A percentile compares a stretch with the other conserved stretches of the same genome.
Conservation (phyloP, 2,888 invertebrate species). For the Acanthosepion lycidas region DNA sequence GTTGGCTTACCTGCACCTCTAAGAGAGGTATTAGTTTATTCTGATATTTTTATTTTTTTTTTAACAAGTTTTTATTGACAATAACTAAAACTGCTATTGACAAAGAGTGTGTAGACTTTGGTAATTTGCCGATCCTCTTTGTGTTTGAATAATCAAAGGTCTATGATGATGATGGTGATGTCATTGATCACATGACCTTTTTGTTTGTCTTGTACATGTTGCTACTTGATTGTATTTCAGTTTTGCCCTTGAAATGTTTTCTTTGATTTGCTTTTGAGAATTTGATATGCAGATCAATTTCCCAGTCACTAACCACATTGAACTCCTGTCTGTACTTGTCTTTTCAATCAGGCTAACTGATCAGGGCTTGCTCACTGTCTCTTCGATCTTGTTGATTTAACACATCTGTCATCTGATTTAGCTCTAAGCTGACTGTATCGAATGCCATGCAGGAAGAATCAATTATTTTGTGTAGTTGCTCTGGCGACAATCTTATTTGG, state of each 20-base stretch:
- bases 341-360: not conserved
- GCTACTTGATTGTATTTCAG: not conserved
- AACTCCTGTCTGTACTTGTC: not conserved
- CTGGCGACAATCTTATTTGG: not conserved
- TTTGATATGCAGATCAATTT: not conserved
- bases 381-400: not conserved
- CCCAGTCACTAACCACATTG: not conserved
- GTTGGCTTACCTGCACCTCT: no score
- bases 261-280: not conserved
- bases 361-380: not conserved
- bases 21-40: no score
- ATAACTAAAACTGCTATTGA: no score
- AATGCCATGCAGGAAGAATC: not conserved
- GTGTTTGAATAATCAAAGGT: no score
- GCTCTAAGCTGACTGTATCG: not conserved
- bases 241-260: not conserved
- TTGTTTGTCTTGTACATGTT: not conserved
- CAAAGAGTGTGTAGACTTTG: no score
- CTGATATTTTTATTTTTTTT: no score
- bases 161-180: no score
- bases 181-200: not conserved
- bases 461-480: not conserved
- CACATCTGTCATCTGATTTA: not conserved
- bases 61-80: no score
- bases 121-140: no score